phyloP scores from a whole-genome alignment of 2,888 invertebrate species.

The Chaitophorus viminalis region DNA sequence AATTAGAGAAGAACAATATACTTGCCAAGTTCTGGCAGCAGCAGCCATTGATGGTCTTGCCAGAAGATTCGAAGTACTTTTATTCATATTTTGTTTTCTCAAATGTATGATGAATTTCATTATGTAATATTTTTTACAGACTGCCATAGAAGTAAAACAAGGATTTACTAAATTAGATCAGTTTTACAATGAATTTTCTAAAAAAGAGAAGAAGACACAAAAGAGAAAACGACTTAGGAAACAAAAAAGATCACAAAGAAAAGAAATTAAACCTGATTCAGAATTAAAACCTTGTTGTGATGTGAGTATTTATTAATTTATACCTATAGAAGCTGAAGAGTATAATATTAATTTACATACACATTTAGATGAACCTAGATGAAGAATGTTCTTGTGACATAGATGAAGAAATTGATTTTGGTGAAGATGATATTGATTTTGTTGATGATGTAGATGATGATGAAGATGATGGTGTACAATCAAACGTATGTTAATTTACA shows the following conservation, averaged over 20 bases:
- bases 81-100: slow-evolving; percentile 61
- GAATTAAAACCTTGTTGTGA: slow-evolving; percentile 68
- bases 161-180: slow-evolving; percentile 89
- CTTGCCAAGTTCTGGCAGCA: slow-evolving; percentile 92
- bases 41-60: slow-evolving; percentile 87
- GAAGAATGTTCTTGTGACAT: slow-evolving; percentile 48
- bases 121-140: slow-evolving; percentile 67
- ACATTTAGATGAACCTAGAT: slow-evolving; percentile 11
- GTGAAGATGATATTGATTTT: slow-evolving; percentile 30
- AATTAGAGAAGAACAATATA: slow-evolving; percentile 89
- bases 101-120: slow-evolving; percentile 15
- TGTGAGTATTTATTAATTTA: slow-evolving; percentile 65
- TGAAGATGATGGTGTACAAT: slow-evolving; percentile 58
- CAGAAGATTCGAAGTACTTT: slow-evolving; percentile 80
- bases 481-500: slow-evolving; percentile 31
- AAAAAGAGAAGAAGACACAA: slow-evolving; percentile 86
- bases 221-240: slow-evolving; percentile 89
- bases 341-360: slow-evolving; percentile 10
- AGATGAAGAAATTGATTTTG: slow-evolving; percentile 47
- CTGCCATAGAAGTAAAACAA: slow-evolving; percentile 87
- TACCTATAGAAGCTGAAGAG: not conserved
- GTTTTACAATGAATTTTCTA: slow-evolving; percentile 86
- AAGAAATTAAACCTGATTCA: slow-evolving; percentile 70
- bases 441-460: slow-evolving; percentile 44
- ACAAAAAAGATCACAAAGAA: slow-evolving; percentile 80